Evolutionary conservation across 2,797 vertebrate species (phyloP).

Genomic region (Myiotriccus ornatus): DNA sequence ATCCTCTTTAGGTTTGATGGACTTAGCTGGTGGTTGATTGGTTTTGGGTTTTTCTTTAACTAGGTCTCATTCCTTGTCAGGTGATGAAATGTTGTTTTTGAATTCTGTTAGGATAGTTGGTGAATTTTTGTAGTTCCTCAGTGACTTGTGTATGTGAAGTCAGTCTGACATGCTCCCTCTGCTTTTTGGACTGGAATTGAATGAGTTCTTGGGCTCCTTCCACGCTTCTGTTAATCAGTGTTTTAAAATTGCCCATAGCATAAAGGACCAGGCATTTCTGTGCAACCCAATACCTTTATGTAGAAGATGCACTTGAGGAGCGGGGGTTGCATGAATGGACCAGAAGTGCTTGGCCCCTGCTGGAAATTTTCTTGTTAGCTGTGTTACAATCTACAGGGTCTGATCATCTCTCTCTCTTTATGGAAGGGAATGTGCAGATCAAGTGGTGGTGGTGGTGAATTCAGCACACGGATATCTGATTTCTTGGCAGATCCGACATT

Average conservation of each 20-base stretch:
- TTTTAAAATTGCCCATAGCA: neutral
- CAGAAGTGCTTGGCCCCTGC: neutral
- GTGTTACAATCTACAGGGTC: neutral
- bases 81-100: neutral
- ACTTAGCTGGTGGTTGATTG: neutral
- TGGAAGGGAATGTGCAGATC: constrained; percentile 31
- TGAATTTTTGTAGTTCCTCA: neutral
- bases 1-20: neutral
- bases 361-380: neutral
- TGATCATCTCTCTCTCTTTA: neutral
- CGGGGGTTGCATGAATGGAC: neutral
- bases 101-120: neutral
- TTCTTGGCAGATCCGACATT: constrained; percentile 48
- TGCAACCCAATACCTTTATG: neutral
- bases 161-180: neutral
- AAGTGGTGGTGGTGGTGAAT: constrained; percentile 38
- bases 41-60: neutral
- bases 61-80: neutral
- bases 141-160: rapidly evolving
- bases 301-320: neutral
- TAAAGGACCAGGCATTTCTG: neutral
- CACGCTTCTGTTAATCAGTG: neutral
- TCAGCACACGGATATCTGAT: constrained; percentile 51
- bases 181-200: neutral
- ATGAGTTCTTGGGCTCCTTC: neutral